A percentile compares a stretch with the other conserved stretches of the same genome.
These are phyloP conservation scores for Upupa epops DNA, from an alignment of 2,113 vertebrate species.

Conservation along the genomic window DNA sequence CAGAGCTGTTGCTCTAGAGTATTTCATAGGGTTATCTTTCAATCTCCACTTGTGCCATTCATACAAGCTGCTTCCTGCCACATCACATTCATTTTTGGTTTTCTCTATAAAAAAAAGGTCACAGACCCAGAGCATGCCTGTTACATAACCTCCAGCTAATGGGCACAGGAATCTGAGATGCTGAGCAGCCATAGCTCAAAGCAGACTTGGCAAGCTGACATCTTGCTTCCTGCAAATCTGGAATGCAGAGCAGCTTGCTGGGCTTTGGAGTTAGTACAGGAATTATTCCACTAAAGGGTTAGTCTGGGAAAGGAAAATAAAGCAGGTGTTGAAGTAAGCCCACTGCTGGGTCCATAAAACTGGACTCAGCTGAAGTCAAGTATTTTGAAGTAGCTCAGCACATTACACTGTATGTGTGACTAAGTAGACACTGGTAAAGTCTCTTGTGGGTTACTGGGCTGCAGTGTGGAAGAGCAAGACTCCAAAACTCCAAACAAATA, in stretches of 20 bases:
- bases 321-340: not conserved
- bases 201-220: not conserved
- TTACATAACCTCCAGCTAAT: not conserved
- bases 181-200: not conserved
- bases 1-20: not conserved
- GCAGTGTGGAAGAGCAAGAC: not conserved
- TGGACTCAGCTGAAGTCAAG: not conserved
- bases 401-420: not conserved
- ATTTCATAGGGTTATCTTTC: conserved; percentile 23
- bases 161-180: not conserved
- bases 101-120: not conserved
- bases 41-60: not conserved
- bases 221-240: conserved; percentile 30
- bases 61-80: conserved; percentile 26
- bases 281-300: conserved; percentile 5
- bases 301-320: conserved; percentile 39
- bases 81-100: conserved; percentile 34
- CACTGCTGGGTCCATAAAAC: not conserved
- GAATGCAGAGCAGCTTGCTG: not conserved
- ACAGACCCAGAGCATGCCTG: rapidly evolving
- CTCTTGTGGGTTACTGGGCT: not conserved
- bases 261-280: not conserved
- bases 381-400: not conserved
- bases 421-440: not conserved
- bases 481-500: not conserved